Conservation (phyloP, 2,797 vertebrate species). For the Austrolebias charrua region DNA sequence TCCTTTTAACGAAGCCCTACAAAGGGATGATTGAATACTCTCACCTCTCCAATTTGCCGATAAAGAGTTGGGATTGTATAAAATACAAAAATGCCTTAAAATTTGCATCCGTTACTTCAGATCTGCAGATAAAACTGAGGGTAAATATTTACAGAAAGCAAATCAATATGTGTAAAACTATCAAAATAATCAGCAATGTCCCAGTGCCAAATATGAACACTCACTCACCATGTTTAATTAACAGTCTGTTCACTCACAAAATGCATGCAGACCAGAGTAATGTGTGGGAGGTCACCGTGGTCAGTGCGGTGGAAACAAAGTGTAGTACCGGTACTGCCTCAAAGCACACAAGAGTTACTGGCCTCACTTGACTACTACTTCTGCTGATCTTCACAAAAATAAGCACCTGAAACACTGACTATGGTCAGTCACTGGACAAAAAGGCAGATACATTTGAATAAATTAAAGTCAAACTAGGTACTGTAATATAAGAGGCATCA, state of each 20-base stretch:
- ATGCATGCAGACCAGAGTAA: conserved; percentile 30
- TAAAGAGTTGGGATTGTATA: background rate
- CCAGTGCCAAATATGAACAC: conserved; percentile 5
- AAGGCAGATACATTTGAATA: background rate
- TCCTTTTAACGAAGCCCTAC: conserved; percentile 17
- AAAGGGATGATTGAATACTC: conserved; percentile 4
- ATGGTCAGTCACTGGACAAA: conserved; percentile 5
- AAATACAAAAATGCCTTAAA: background rate
- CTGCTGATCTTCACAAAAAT: conserved; percentile 47
- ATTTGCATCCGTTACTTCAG: background rate
- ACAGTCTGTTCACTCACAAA: conserved; percentile 27
- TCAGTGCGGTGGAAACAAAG: conserved; percentile 59
- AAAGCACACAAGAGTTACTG: conserved; percentile 58
- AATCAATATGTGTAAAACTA: background rate
- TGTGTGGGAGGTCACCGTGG: conserved; percentile 66
- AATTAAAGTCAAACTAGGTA: background rate
- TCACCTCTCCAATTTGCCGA: background rate
- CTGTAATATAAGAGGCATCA: background rate
- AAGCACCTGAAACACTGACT: conserved; percentile 12
- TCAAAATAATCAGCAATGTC: background rate
- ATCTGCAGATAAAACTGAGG: conserved; percentile 18
- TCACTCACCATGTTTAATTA: background rate
- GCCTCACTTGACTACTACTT: conserved; percentile 42
- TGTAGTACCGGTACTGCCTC: conserved; percentile 60
- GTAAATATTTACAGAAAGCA: no score